Evolutionary conservation across 1,140 invertebrate genomes (phyloP).

Genomic region (Telenomus remus): DNA sequence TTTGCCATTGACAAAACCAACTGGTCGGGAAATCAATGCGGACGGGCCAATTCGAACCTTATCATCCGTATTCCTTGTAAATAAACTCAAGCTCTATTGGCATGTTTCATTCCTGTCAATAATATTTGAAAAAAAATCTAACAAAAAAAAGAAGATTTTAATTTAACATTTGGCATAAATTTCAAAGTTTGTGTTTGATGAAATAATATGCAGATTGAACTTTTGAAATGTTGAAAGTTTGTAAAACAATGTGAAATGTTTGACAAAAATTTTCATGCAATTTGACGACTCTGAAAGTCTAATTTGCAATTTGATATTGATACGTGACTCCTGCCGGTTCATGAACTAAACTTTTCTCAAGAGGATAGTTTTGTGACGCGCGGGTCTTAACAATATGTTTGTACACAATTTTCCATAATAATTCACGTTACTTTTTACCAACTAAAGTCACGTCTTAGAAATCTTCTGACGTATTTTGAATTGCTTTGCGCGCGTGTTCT

Average conservation of each 20-base stretch:
- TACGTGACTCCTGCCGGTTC: slow-evolving; percentile 1
- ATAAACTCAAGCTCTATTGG: slow-evolving; percentile 41
- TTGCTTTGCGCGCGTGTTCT: slow-evolving; percentile 37
- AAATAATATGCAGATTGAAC: no score
- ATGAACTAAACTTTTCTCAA: slow-evolving; percentile 13
- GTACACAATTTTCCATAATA: slow-evolving; percentile 34
- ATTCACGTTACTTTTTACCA: slow-evolving; percentile 26
- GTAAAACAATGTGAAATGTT: no score
- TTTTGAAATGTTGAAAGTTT: no score
- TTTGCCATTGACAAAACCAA: slow-evolving; percentile 22
- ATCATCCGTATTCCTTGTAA: slow-evolving; percentile 46
- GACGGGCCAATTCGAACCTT: slow-evolving; percentile 25
- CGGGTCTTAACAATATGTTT: slow-evolving; percentile 29
- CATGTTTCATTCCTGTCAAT: slow-evolving; percentile 31
- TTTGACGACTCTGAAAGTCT: not conserved
- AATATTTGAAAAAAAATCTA: slow-evolving; percentile 23
- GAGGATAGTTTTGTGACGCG: slow-evolving; percentile 12
- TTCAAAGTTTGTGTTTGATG: no score
- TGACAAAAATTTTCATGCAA: no score
- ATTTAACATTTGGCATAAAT: no score
- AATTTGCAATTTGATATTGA: slow-evolving; percentile 1
- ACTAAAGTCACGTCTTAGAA: slow-evolving; percentile 45
- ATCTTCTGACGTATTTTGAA: slow-evolving; percentile 39
- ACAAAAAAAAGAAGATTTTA: not conserved
- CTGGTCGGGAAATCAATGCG: slow-evolving; percentile 5